Evolutionary conservation across 2,888 invertebrate genomes (phyloP), one percentile per base, ranked within the genome.

Genomic region (Volucella bombylans): DNA sequence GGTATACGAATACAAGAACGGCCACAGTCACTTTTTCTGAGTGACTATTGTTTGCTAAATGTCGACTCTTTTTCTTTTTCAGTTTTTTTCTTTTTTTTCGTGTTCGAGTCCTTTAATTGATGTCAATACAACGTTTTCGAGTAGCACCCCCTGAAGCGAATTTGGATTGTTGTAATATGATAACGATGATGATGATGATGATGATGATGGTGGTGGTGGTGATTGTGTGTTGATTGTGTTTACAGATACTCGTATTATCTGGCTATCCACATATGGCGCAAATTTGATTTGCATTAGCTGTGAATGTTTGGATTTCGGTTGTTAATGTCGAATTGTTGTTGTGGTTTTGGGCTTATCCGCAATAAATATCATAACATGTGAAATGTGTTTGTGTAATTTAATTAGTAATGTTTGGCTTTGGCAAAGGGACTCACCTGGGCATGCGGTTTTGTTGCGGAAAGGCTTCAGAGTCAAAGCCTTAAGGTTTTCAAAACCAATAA

Each of bases 11-110:
- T 31, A 31, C 31, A 6, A 31, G 14, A 12, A 50, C 41, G 18
- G 18, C 23, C 14, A 11, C 4, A 18, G 41, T 38, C n/a, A 38
- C 69, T 57, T 69, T 83, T 78, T 54, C 41, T 38, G 18, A 15
- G 54, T 23, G 68, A 69, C 79, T 69, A 73, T 79, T 81, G 83
- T 85, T 83, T 85, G 81, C 49, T 65, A 57, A 80, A 74, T 80
- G 74, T 83, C 67, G 74, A 80, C 80, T 74, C 67, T 14, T 31
- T 31, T 31, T 6, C 0, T 31, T 31, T 31, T 4, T 31, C 6
- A 6, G 1, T 31, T 31, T 1, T 31, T 76, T 83, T 71, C 62
- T 57, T 12, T 65, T 55, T 71, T 61, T 55, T 62, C 31, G 6
- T 31, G 31, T 6, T 31, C 31, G 31, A 31, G 38, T 74, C 50